Base-by-base conservation (phyloP, 2,888 invertebrate species). In the Meandrusa payeni region DNA sequence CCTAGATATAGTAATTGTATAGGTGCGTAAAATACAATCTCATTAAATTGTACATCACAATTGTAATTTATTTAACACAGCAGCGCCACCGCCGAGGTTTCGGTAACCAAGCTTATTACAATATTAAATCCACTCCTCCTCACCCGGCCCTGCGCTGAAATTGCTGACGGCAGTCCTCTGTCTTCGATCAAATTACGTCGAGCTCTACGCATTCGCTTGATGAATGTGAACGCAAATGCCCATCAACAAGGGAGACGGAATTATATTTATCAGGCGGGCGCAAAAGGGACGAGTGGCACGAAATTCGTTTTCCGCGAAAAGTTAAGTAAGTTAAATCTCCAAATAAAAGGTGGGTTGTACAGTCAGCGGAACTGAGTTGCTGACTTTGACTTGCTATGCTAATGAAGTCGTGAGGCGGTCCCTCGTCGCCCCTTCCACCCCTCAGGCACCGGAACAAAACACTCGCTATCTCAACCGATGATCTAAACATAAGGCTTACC, bases 321-420 rank as follows among this genome's bases (percentile, higher is more conserved):
- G 73, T 75, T 78, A 80, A 83, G 72, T 76, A 76, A 81, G 81
- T 85, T 78, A 83, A 86, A 79, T 78, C 77, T 70, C 68, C 73
- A 76, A 79, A 81, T 82, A 82, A 79, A 80, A 82, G 80, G 81
- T 82, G 65, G 66, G 71, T 61, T 68, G 75, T 59, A 56, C 61
- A 74, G 73, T 80, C 76, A 74, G 74, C 82, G 65, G 60, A 55
- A 52, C 53, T 43, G 52, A 57, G 58, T 53, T 70, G 76, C 75
- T 73, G 76, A 75, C 65, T 67, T 58, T 54, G 51, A 59, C 62
- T 56, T 54, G 66, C 68, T 73, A 75, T 76, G 76, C 63, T 75
- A 79, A 79, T 78, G 75, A 72, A 69, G 67, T 65, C 62, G 61
- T 57, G 57, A 59, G 44, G 43, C 44, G 41, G 59, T 62, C 56